Percentiles rank a stretch among this genome's conserved stretches.
These are phyloP conservation scores for Caenorhabditis afra DNA, from an alignment of 2,888 invertebrate genomes.

Conservation along the genomic window DNA sequence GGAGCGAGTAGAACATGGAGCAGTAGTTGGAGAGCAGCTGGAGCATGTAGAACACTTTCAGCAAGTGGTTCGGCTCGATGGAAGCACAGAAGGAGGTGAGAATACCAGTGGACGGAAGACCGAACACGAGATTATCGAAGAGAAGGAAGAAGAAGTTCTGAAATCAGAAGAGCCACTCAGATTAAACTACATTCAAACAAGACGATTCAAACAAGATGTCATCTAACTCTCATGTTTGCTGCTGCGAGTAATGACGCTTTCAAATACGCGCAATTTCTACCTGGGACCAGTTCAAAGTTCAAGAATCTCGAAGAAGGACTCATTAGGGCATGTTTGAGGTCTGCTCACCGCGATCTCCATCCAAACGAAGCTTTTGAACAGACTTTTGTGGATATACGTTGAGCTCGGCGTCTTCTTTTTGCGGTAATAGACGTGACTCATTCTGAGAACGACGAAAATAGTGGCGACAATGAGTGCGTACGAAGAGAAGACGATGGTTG, in stretches of 20 bases:
- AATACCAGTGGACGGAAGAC: constrained; percentile 17
- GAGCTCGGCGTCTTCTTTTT: background rate
- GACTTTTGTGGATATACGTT: background rate
- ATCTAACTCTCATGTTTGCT: background rate
- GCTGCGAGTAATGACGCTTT: too few species aligned
- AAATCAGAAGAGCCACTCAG: background rate
- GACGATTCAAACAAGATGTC: background rate
- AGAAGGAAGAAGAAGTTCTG: constrained; percentile 17
- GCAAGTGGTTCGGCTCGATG: background rate
- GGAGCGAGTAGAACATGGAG: constrained; percentile 14
- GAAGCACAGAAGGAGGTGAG: constrained; percentile 5
- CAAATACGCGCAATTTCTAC: too few species aligned
- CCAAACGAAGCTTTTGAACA: constrained; percentile 1
- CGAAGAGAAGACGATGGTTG: background rate
- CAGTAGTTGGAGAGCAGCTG: constrained; percentile 13
- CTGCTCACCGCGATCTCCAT: constrained; percentile 10
- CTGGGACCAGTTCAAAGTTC: too few species aligned
- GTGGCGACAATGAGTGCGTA: background rate
- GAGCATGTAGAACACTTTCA: constrained; percentile 3
- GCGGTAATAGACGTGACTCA: background rate
- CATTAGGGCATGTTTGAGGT: too few species aligned
- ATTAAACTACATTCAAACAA: background rate
- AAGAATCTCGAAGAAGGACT: too few species aligned
- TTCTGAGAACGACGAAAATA: background rate
- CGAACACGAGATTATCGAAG: constrained; percentile 15